Percentiles rank a stretch among this genome's conserved stretches.
These are phyloP conservation scores for Sebastes alutus DNA, from an alignment of 2,797 vertebrate genomes.

Conservation along the genomic window DNA sequence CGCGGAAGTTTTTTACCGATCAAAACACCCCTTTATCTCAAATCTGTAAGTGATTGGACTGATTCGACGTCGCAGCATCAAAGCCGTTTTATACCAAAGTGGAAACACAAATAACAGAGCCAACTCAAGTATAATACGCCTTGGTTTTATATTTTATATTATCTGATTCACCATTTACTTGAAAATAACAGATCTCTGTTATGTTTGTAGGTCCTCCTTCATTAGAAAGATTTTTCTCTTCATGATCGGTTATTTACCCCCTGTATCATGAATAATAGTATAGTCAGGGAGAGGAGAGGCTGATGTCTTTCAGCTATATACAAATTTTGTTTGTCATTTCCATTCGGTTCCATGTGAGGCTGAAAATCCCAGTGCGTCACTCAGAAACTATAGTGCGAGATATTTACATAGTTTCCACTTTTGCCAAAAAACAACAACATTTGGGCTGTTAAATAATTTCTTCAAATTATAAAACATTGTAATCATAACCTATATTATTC, in stretches of 20 bases:
- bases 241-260: neutral
- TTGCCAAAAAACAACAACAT: too few species aligned
- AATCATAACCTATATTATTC: neutral
- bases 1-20: neutral
- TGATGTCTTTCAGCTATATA: neutral
- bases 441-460: neutral
- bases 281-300: neutral
- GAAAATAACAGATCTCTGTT: neutral
- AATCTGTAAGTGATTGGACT: neutral
- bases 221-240: neutral
- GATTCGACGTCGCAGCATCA: neutral
- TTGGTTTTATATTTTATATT: neutral
- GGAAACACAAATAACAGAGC: neutral
- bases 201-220: neutral
- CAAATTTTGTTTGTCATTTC: neutral
- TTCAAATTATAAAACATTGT: neutral
- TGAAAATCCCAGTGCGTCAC: neutral
- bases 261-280: neutral
- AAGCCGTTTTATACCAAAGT: neutral
- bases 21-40: neutral
- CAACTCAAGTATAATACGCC: neutral
- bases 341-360: neutral
- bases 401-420: neutral
- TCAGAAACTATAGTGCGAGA: neutral
- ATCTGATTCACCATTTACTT: neutral